A percentile compares a stretch with the other conserved stretches of the same genome.
Evolutionary conservation across 1,140 invertebrate species (phyloP).

Genomic region (Platyscapa corneri): DNA sequence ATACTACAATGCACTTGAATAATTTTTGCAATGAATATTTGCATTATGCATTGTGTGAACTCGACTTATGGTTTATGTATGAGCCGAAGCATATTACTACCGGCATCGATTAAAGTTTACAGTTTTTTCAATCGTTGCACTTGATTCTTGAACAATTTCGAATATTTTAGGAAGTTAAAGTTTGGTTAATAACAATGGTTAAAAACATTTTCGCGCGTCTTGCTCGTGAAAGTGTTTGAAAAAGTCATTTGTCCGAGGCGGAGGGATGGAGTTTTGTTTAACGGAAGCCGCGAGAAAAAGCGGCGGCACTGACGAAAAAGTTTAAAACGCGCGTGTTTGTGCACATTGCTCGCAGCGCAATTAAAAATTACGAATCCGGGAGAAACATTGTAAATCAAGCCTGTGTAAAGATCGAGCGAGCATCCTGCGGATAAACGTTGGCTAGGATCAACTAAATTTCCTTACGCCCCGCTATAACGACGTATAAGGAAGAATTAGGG

Average conservation of each 20-base stretch:
- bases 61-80: not conserved
- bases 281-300: not conserved
- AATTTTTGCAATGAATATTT: slow-evolving; percentile 1
- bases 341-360: not conserved
- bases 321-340: not conserved
- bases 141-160: not conserved
- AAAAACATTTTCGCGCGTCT: no score
- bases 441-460: not conserved
- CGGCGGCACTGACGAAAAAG: not conserved
- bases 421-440: not conserved
- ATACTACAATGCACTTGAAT: not conserved
- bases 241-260: no score
- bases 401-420: not conserved
- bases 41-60: not conserved
- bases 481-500: slow-evolving; percentile 16
- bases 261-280: not conserved
- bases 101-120: not conserved
- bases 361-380: not conserved
- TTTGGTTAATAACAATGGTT: no score
- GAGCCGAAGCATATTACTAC: not conserved
- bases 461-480: not conserved
- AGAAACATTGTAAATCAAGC: not conserved
- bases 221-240: no score
- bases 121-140: not conserved
- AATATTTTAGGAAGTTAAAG: not conserved